Percentiles rank a stretch among this genome's conserved stretches.
These are phyloP conservation scores for Phortica okadai DNA, from an alignment of 2,888 invertebrate genomes.

Conservation along the genomic window DNA sequence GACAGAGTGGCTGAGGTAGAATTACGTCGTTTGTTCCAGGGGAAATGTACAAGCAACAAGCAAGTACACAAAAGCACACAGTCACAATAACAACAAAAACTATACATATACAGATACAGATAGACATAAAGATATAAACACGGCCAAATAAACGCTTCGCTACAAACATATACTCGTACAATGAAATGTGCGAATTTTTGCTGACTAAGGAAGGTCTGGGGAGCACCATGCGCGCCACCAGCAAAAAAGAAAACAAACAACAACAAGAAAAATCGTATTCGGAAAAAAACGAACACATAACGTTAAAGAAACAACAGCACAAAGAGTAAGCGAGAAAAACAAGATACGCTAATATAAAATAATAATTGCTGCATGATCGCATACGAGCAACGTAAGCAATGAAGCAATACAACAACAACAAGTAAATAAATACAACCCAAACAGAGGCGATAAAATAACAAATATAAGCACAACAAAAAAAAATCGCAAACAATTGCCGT, in stretches of 20 bases:
- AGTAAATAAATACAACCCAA: not conserved
- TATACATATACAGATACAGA: slow-evolving; percentile 51
- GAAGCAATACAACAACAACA: slow-evolving; percentile 32
- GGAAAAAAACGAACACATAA: slow-evolving; percentile 58
- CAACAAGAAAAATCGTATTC: slow-evolving; percentile 51
- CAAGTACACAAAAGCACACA: not conserved
- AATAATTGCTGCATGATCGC: slow-evolving; percentile 61
- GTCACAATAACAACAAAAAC: slow-evolving; percentile 10
- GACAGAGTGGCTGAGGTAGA: slow-evolving; percentile 25
- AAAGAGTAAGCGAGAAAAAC: slow-evolving; percentile 58
- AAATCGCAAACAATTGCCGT: not conserved
- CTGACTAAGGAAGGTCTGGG: slow-evolving; percentile 75
- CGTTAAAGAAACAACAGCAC: slow-evolving; percentile 56
- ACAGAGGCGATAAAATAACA: not conserved
- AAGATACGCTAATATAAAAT: slow-evolving; percentile 53
- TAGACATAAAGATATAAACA: slow-evolving; percentile 17
- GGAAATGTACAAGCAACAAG: slow-evolving; percentile 30
- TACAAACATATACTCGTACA: slow-evolving; percentile 48
- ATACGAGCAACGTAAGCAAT: not conserved
- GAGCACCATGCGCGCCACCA: slow-evolving; percentile 62
- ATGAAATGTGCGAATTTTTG: slow-evolving; percentile 63
- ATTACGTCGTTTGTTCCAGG: not conserved
- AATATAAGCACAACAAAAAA: slow-evolving; percentile 1
- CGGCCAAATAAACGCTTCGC: slow-evolving; percentile 21
- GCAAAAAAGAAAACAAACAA: slow-evolving; percentile 40